phyloP scores from a whole-genome alignment of 2,888 invertebrate species.

The Mactromeris polynyma region DNA sequence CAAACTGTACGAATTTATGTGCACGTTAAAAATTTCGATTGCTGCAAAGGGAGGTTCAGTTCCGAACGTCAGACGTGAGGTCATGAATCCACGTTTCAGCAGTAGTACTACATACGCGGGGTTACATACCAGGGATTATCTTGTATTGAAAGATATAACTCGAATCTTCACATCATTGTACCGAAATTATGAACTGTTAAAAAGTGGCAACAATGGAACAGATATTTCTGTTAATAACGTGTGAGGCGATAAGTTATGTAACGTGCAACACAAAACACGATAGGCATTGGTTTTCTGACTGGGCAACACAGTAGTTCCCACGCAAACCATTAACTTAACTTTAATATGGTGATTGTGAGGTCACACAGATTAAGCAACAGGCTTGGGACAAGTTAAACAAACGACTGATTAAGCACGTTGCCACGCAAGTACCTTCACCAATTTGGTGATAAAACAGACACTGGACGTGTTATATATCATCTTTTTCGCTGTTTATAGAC shows the following conservation, averaged over 20 bases:
- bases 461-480: no score
- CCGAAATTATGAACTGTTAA: conserved; percentile 29
- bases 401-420: no score
- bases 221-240: not conserved
- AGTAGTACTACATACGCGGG: not conserved
- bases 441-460: no score
- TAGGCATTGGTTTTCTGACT: no score
- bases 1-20: conserved; percentile 52
- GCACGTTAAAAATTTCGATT: conserved; percentile 48
- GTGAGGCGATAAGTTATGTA: not conserved
- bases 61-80: conserved; percentile 36
- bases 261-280: no score
- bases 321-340: no score
- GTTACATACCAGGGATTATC: conserved; percentile 49
- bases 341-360: no score
- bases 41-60: not conserved
- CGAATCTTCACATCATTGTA: conserved; percentile 42
- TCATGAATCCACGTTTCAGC: conserved; percentile 29
- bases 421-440: no score
- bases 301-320: no score
- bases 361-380: no score
- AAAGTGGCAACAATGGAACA: not conserved
- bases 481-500: no score
- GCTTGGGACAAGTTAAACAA: no score
- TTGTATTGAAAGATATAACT: conserved; percentile 38